phyloP scores from a whole-genome alignment of 1,140 invertebrate species.

The Zaprionus taronus region DNA sequence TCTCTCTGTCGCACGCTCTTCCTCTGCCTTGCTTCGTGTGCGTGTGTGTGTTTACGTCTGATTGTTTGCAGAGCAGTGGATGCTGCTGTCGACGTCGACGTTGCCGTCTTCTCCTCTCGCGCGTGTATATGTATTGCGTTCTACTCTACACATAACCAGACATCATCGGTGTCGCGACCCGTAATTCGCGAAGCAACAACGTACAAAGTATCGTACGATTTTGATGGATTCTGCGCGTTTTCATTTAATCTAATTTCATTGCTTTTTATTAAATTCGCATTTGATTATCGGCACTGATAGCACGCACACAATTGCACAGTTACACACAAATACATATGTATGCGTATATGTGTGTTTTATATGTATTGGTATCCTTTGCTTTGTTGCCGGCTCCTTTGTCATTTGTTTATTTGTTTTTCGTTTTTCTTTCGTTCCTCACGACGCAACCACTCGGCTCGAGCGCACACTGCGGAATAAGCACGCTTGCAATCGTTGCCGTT shows the following conservation, averaged over 20 bases:
- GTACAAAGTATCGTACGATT: slow-evolving; percentile 75
- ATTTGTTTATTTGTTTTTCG: slow-evolving; percentile 23
- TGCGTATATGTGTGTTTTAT: background rate
- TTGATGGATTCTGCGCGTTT: slow-evolving; percentile 58
- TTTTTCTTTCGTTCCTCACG: background rate
- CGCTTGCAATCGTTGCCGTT: slow-evolving; percentile 58
- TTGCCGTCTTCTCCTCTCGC: slow-evolving; percentile 23
- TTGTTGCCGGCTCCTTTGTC: slow-evolving; percentile 36
- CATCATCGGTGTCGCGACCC: slow-evolving; percentile 66
- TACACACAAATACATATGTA: background rate
- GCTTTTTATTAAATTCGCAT: slow-evolving; percentile 33
- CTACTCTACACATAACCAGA: slow-evolving; percentile 75
- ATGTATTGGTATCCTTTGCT: slow-evolving; percentile 30
- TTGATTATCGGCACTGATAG: slow-evolving; percentile 36
- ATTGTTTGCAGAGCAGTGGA: slow-evolving; percentile 25
- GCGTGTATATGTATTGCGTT: slow-evolving; percentile 61
- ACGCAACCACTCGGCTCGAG: slow-evolving; percentile 59
- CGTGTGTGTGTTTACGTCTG: slow-evolving; percentile 44
- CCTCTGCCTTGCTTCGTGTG: slow-evolving; percentile 1
- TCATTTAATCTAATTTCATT: slow-evolving; percentile 45
- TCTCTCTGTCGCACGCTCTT: slow-evolving; percentile 21
- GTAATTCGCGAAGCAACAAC: slow-evolving; percentile 52
- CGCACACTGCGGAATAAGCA: slow-evolving; percentile 64
- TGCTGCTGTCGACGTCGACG: slow-evolving; percentile 20
- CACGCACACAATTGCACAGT: slow-evolving; percentile 26